Percentiles rank a stretch among this genome's conserved stretches.
phyloP scores from a whole-genome alignment of 1,140 invertebrate genomes.

The Asbolus verrucosus region DNA sequence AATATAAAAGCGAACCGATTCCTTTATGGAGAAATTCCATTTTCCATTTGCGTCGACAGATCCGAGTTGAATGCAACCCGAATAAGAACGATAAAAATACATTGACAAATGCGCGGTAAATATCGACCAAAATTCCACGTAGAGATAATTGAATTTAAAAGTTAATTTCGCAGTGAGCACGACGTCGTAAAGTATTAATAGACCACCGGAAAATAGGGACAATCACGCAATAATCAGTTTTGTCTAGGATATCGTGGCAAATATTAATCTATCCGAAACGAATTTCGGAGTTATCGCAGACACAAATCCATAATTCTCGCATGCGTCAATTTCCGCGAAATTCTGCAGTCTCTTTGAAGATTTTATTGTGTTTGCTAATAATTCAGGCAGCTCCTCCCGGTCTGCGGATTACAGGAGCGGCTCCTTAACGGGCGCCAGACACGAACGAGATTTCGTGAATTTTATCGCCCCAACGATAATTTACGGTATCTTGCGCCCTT shows the following conservation, averaged over 20 bases:
- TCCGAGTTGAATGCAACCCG: no score
- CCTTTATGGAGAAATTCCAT: no score
- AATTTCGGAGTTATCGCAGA: not conserved
- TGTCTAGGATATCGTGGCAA: constrained; percentile 10
- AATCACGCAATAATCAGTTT: constrained; percentile 44
- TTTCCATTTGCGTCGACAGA: no score
- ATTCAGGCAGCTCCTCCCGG: constrained; percentile 11
- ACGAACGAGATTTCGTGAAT: constrained; percentile 36
- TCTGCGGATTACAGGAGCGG: constrained; percentile 22
- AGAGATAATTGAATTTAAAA: constrained; percentile 39
- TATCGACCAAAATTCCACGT: constrained; percentile 9
- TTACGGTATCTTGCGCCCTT: constrained; percentile 9
- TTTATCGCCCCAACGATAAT: constrained; percentile 29
- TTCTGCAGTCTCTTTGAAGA: no score
- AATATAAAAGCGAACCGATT: no score
- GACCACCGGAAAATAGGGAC: constrained; percentile 29
- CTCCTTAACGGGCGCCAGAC: constrained; percentile 13
- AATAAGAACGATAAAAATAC: not conserved
- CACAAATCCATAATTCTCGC: constrained; percentile 7
- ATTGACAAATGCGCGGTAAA: not conserved
- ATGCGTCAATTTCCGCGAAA: not conserved
- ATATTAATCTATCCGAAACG: constrained; percentile 21
- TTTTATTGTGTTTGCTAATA: constrained; percentile 25
- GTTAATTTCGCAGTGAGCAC: constrained; percentile 30
- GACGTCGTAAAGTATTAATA: constrained; percentile 40